Evolutionary conservation across 2,113 vertebrate genomes (phyloP), one percentile per base, ranked within the genome.

Genomic region (Tautogolabrus adspersus): DNA sequence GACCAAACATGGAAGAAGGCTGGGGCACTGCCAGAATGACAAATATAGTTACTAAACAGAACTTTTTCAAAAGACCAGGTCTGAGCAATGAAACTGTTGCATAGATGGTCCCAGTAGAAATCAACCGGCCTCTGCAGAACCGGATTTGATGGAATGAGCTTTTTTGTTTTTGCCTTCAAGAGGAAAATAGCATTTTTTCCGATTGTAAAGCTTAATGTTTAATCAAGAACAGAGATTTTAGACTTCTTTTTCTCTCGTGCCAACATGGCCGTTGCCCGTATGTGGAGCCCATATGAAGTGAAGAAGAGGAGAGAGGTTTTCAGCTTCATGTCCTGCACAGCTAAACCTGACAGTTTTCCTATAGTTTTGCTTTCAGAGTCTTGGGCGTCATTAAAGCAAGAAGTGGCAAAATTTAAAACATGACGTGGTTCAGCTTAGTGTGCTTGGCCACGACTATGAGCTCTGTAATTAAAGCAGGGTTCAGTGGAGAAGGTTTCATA

Each of bases 391-490:
- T 73, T 93, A 96, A 94, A 94, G 72, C 56, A 16, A 81, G 86
- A 86, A n/a, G 84, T 93, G 66, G 70, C 67, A 66, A 82, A 78
- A 77, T 71, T 79, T 75, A 94, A 93, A 95, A 95, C 94, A 93
- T 88, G 86, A 93, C 88, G 91, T 91, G 91, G 92, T 87, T 93
- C 91, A 94, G 94, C 93, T 93, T 91, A 94, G 84, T 77, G 70
- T 83, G 94, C 95, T 79, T 34, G 89, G 93, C 91, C 94, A 94
- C 94, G 95, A 94, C 93, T 92, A 62, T 85, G 86, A 93, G 93
- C 92, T 93, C 89, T 96, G 95, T 96, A 96, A 97, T 96, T 97
- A 96, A 94, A 98, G 95, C 93, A 72, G 82, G 83, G 94, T 93
- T 94, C 94, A 26, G 94, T 94, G 94, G 93, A 96, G 69, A 84